These are phyloP conservation scores for Phycodurus eques DNA, from an alignment of 2,113 vertebrate genomes.

Conservation along the genomic window DNA sequence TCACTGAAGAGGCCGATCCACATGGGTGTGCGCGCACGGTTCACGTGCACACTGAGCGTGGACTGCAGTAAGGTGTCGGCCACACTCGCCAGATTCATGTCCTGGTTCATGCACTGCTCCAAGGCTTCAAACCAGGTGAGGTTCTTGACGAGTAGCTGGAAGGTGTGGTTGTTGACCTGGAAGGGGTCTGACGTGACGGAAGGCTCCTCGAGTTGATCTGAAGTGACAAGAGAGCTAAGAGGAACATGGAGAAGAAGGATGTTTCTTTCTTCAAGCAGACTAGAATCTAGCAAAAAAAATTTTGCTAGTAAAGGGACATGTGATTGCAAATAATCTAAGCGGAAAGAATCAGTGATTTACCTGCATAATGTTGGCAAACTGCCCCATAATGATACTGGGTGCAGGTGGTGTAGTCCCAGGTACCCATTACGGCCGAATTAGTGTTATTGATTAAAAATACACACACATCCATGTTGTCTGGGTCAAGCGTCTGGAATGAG, in stretches of 20 bases:
- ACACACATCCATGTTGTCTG: constrained; percentile 77
- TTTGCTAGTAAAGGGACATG: not conserved
- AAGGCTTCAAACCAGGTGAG: constrained; percentile 84
- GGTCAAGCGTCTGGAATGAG: constrained; percentile 71
- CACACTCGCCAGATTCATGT: constrained; percentile 86
- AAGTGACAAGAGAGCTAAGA: constrained; percentile 1
- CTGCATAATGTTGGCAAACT: constrained; percentile 83
- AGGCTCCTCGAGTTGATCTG: constrained; percentile 59
- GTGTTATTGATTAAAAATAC: constrained; percentile 80
- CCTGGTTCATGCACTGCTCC: constrained; percentile 66
- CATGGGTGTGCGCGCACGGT: constrained; percentile 67
- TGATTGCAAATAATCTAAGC: not conserved
- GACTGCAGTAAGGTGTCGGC: constrained; percentile 81
- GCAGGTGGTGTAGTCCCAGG: constrained; percentile 90
- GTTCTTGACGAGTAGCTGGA: constrained; percentile 78
- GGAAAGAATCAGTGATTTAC: constrained; percentile 58
- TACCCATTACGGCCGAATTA: constrained; percentile 79
- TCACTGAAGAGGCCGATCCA: constrained; percentile 92
- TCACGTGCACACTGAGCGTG: constrained; percentile 75
- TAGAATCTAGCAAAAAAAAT: not conserved
- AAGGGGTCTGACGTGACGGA: constrained; percentile 46
- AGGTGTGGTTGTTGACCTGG: constrained; percentile 72
- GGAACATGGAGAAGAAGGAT: not conserved
- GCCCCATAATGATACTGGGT: constrained; percentile 68
- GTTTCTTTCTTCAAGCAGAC: not conserved